These are phyloP conservation scores for Yponomeuta plumbellus DNA, from an alignment of 2,888 invertebrate species.

Conservation along the genomic window DNA sequence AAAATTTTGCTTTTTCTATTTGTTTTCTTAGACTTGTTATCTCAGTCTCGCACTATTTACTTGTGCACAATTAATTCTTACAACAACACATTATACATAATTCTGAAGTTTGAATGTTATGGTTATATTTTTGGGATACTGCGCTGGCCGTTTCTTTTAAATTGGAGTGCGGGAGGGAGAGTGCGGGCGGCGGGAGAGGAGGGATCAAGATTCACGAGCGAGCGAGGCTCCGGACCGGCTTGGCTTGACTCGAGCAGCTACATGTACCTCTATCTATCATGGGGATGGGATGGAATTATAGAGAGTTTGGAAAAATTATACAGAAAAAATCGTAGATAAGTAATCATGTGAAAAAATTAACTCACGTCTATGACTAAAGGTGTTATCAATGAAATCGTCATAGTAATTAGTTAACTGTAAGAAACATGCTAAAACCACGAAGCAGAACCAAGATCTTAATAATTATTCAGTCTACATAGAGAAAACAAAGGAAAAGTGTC, in stretches of 20 bases:
- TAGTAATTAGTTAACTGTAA: constrained; percentile 2
- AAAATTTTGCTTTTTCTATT: constrained; percentile 17
- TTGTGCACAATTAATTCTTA: too few relatives aligned
- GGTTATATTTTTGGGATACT: constrained; percentile 34
- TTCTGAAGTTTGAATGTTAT: neutral
- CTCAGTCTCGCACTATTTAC: too few relatives aligned
- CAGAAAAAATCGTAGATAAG: too few relatives aligned
- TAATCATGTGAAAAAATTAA: neutral
- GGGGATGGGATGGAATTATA: neutral
- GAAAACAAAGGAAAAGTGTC: neutral
- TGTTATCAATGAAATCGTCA: neutral
- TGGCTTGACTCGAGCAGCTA: constrained; percentile 34
- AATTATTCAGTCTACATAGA: neutral
- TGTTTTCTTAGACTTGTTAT: neutral
- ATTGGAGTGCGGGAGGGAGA: constrained; percentile 38
- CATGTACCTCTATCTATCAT: neutral
- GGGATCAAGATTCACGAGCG: constrained; percentile 58
- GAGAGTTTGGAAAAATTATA: neutral
- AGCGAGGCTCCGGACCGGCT: constrained; percentile 44
- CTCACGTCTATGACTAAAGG: neutral
- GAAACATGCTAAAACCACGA: neutral
- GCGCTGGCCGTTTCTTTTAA: constrained; percentile 49
- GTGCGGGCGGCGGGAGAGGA: constrained; percentile 34
- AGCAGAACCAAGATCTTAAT: neutral
- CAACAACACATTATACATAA: neutral